phyloP scores from a whole-genome alignment of 2,888 invertebrate genomes.

The Clistopyga incitator region DNA sequence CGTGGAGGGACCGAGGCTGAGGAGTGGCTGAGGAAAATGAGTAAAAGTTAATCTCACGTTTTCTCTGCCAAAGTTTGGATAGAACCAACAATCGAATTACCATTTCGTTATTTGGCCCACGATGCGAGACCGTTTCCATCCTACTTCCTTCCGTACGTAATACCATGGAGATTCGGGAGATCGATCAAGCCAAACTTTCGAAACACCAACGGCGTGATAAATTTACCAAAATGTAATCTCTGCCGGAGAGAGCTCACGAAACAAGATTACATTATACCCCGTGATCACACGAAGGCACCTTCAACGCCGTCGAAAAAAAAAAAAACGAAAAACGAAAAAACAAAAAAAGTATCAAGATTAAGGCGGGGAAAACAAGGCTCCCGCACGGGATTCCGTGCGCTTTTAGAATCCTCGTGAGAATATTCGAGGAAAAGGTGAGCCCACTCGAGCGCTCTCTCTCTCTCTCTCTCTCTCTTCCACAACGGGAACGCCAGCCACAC shows the following conservation, averaged over 20 bases:
- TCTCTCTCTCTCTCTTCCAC: no score
- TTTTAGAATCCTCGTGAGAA: slow-evolving; percentile 50
- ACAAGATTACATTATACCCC: slow-evolving; percentile 63
- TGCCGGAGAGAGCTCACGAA: slow-evolving; percentile 45
- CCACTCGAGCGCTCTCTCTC: slow-evolving; percentile 34
- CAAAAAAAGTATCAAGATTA: no score
- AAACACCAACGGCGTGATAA: slow-evolving; percentile 48
- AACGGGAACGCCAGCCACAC: slow-evolving; percentile 61
- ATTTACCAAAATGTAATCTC: slow-evolving; percentile 65
- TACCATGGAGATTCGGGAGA: slow-evolving; percentile 40
- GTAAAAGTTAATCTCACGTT: slow-evolving; percentile 62
- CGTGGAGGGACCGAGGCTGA: neutral
- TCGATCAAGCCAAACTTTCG: slow-evolving; percentile 63
- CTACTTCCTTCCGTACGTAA: slow-evolving; percentile 9
- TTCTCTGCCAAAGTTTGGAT: slow-evolving; percentile 47
- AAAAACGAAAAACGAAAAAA: no score
- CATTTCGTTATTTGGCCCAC: slow-evolving; percentile 63
- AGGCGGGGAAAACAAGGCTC: slow-evolving; percentile 8
- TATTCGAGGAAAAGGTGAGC: slow-evolving; percentile 60
- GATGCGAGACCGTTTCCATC: slow-evolving; percentile 27
- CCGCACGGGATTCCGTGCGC: slow-evolving; percentile 20
- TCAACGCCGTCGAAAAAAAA: slow-evolving; percentile 30
- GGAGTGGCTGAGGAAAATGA: slow-evolving; percentile 8
- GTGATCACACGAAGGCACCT: slow-evolving; percentile 37
- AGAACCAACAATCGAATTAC: slow-evolving; percentile 64